Percentiles rank a stretch among this genome's conserved stretches.
Conservation (phyloP, 2,888 invertebrate genomes). For the Orthonevra nobilis region DNA sequence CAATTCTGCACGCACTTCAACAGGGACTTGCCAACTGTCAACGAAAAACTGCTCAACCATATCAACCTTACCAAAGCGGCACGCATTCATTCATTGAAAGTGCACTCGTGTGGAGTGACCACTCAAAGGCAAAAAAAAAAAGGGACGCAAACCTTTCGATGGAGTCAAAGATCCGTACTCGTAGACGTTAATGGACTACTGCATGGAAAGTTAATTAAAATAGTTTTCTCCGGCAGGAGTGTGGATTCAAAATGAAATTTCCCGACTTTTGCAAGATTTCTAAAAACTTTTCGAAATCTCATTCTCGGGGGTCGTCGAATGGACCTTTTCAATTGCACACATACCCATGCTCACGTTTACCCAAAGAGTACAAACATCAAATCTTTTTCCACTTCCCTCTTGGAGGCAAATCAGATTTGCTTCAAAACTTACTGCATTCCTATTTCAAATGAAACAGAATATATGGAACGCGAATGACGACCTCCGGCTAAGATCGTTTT, state of each 20-base stretch:
- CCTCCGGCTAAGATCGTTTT: conserved; percentile 2
- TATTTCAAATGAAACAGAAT: conserved; percentile 13
- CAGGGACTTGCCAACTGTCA: conserved; percentile 15
- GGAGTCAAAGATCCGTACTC: too few species aligned
- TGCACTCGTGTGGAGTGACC: conserved; percentile 20
- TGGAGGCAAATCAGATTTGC: conserved; percentile 44
- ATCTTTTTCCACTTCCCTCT: conserved; percentile 1
- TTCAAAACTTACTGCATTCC: conserved; percentile 26
- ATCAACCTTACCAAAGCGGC: not conserved
- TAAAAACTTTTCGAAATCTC: not conserved
- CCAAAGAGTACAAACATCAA: conserved; percentile 26
- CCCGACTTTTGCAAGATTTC: conserved; percentile 16
- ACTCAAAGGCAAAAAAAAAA: conserved; percentile 1
- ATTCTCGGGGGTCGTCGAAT: not conserved
- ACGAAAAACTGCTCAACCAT: conserved; percentile 12
- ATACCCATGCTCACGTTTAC: conserved; percentile 1
- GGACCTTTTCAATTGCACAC: conserved; percentile 15
- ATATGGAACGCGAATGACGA: not conserved
- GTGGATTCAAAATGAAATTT: conserved; percentile 15
- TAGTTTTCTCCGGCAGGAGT: conserved; percentile 11
- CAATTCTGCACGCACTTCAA: not conserved
- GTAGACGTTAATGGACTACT: conserved; percentile 18
- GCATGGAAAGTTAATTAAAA: conserved; percentile 50
- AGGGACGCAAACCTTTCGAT: too few species aligned
- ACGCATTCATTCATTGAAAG: not conserved